Evolutionary conservation across 2,888 invertebrate genomes (phyloP), one percentile per base, ranked within the genome.

Genomic region (Hipparchia semele): DNA sequence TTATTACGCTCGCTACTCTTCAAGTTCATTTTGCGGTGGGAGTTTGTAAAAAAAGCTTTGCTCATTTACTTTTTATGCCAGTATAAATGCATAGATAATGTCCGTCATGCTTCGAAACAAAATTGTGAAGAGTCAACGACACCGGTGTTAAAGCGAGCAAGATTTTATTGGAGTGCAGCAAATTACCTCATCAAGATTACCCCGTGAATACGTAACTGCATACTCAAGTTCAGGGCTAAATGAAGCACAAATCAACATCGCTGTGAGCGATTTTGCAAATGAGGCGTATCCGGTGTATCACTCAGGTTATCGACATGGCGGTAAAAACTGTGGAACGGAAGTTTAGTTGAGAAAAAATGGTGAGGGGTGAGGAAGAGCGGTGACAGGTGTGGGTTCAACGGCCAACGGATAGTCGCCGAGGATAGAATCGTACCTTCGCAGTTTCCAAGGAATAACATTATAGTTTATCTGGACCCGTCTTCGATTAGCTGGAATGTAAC

Each of bases 371-470:
- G 87, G 86, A 87, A 85, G 87, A 84, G 83, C 77, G 80, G 83
- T 80, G 86, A 87, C 91, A 91, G 92, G 91, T 90, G 91, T 84
- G 83, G 86, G 92, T 91, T 92, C 92, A 92, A 90, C 89, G 91
- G 84, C 90, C 91, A 80, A 73, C 74, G 77, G 70, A 76, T 77
- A 77, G 77, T 74, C 68, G 76, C 78, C 79, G 77, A 80, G 79
- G 79, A 79, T 76, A 80, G 76, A 76, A 72, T 70, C 78, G 76
- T 74, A 73, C 70, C 71, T 75, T 78, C 78, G 82, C 79, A 74
- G 80, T 81, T 83, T 86, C 83, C 82, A 85, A 81, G 84, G 84
- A 87, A 86, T 85, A 84, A 82, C 72, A 69, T 86, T 84, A 87
- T 82, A 83, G 83, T 82, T 83, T 80, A 82, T 80, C 80, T 81